These are phyloP conservation scores for Carcharodon carcharias DNA, from an alignment of 2,797 vertebrate genomes.

Conservation along the genomic window DNA sequence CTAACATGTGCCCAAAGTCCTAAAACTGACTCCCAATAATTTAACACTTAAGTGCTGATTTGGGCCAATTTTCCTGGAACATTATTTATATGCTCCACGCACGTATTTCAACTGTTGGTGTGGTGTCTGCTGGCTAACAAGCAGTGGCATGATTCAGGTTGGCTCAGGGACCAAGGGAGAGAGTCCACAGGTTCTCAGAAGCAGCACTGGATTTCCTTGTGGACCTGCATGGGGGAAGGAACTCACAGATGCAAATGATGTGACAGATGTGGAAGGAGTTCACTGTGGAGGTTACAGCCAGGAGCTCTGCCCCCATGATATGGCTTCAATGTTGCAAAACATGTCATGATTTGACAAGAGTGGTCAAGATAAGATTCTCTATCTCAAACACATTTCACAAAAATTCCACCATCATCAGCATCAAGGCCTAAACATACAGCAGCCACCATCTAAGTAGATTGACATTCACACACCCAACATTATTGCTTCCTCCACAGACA, in stretches of 20 bases:
- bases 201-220: background rate
- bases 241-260: too few species aligned
- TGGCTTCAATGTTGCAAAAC: background rate
- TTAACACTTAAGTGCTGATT: background rate
- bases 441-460: too few species aligned
- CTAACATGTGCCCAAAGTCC: background rate
- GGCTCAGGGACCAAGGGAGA: background rate
- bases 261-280: background rate
- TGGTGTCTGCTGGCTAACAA: background rate
- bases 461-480: too few species aligned
- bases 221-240: too few species aligned
- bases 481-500: too few species aligned
- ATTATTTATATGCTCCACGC: background rate
- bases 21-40: background rate
- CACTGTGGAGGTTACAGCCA: background rate
- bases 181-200: background rate
- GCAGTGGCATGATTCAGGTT: background rate
- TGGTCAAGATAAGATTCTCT: background rate
- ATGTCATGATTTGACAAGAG: background rate
- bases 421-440: background rate
- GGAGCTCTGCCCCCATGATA: background rate
- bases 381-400: background rate
- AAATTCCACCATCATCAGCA: background rate
- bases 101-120: background rate
- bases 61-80: background rate